These are phyloP conservation scores for Drosophila vallismaia DNA, from an alignment of 2,888 invertebrate species.

Conservation along the genomic window DNA sequence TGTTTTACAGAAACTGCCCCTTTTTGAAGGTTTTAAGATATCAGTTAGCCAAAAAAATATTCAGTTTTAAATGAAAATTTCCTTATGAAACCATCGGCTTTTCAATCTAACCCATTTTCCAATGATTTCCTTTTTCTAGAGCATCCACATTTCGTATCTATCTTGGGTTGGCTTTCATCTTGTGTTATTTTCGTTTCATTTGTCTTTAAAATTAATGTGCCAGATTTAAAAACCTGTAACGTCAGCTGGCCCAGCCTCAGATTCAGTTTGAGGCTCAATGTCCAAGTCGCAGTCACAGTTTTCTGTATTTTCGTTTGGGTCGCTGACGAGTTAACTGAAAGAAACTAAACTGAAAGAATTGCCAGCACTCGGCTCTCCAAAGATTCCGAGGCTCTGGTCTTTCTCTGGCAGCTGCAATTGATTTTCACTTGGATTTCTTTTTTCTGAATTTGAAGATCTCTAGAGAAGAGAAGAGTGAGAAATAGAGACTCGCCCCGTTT, in stretches of 20 bases:
- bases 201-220: slow-evolving; percentile 75
- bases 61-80: too few relatives aligned
- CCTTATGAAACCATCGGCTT: too few relatives aligned
- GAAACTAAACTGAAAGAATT: slow-evolving; percentile 60
- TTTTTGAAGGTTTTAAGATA: too few relatives aligned
- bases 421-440: slow-evolving; percentile 64
- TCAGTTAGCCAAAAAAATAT: too few relatives aligned
- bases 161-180: slow-evolving; percentile 31
- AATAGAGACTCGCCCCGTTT: slow-evolving; percentile 60
- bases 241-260: slow-evolving; percentile 52
- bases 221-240: slow-evolving; percentile 80
- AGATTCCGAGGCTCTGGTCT: slow-evolving; percentile 6
- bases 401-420: slow-evolving; percentile 50
- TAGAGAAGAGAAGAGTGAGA: slow-evolving; percentile 16
- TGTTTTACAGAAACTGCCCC: too few relatives aligned
- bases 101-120: not conserved
- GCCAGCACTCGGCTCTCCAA: slow-evolving; percentile 19
- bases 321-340: slow-evolving; percentile 53
- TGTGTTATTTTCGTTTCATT: slow-evolving; percentile 70
- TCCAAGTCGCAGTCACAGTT: slow-evolving; percentile 39
- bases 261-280: slow-evolving; percentile 17
- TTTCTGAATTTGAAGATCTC: slow-evolving; percentile 48
- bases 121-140: slow-evolving; percentile 5
- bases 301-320: slow-evolving; percentile 13
- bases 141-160: slow-evolving; percentile 43